phyloP scores from a whole-genome alignment of 2,113 vertebrate genomes.

The Chionomys nivalis region DNA sequence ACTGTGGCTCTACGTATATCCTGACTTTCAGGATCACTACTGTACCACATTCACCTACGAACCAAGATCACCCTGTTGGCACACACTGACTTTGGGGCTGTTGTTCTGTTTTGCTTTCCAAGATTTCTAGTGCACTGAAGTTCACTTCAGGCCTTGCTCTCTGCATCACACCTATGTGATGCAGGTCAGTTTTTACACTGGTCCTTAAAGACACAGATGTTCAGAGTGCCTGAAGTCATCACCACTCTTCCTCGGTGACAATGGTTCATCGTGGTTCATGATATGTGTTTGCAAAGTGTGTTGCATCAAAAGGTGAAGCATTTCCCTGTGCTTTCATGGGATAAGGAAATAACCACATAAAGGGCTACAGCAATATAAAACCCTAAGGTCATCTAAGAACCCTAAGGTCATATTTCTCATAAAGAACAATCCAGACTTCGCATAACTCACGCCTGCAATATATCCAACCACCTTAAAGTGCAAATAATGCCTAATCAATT shows the following conservation, averaged over 20 bases:
- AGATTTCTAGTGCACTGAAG: constrained; percentile 69
- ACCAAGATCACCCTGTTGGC: constrained; percentile 57
- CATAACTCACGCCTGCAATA: constrained; percentile 30
- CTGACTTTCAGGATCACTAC: no score
- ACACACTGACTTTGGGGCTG: not conserved
- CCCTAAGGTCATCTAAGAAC: not conserved
- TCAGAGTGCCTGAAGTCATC: constrained; percentile 52
- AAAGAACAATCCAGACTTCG: constrained; percentile 7
- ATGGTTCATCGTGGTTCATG: constrained; percentile 52
- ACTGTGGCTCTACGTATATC: no score
- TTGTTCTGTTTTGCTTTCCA: constrained; percentile 15
- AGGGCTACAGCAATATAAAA: not conserved
- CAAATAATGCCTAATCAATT: constrained; percentile 34
- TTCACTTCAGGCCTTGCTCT: constrained; percentile 32
- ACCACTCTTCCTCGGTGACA: constrained; percentile 51
- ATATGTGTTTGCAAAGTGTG: constrained; percentile 61
- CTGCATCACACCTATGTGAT: constrained; percentile 27
- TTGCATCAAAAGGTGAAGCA: constrained; percentile 58
- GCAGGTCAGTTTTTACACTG: constrained; percentile 19
- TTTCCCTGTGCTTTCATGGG: constrained; percentile 54
- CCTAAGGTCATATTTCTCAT: not conserved
- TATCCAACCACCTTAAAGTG: constrained; percentile 41
- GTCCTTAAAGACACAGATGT: constrained; percentile 69
- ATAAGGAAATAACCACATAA: constrained; percentile 44
- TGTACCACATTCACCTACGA: no score